A percentile compares a stretch with the other conserved stretches of the same genome.
Evolutionary conservation across 2,797 vertebrate genomes (phyloP).

Genomic region (Lerista edwardsae): DNA sequence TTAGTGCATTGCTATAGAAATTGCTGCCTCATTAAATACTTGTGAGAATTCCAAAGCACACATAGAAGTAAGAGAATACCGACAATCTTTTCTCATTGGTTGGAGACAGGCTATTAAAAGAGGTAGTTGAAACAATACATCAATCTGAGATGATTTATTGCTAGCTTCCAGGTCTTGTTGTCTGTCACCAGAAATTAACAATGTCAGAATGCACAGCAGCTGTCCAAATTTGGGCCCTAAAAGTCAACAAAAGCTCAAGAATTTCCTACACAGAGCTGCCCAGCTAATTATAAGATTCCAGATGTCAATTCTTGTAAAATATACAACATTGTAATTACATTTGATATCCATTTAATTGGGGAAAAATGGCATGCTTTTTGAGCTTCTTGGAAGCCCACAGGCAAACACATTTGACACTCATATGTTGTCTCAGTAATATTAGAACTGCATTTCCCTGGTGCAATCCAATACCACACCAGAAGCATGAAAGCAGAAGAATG

Average conservation of each 20-base stretch:
- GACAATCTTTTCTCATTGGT: constrained; percentile 43
- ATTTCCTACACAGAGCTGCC: too few species aligned
- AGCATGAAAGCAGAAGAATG: neutral
- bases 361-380: too few species aligned
- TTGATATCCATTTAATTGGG: neutral
- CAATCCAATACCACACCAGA: neutral
- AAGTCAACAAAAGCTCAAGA: neutral
- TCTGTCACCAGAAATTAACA: accelerated
- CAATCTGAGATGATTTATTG: constrained; percentile 12
- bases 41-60: constrained; percentile 14
- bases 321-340: neutral
- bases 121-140: accelerated
- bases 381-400: neutral
- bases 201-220: neutral
- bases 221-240: neutral
- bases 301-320: constrained; percentile 2
- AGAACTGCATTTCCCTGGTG: too few species aligned
- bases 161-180: neutral
- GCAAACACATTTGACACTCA: neutral
- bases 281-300: neutral
- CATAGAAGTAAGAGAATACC: constrained; percentile 53
- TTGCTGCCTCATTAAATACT: constrained; percentile 43
- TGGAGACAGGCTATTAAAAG: constrained; percentile 26
- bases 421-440: too few species aligned
- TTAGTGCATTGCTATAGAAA: constrained; percentile 58